phyloP scores from a whole-genome alignment of 2,888 invertebrate genomes.

The Halictus quadricinctus region DNA sequence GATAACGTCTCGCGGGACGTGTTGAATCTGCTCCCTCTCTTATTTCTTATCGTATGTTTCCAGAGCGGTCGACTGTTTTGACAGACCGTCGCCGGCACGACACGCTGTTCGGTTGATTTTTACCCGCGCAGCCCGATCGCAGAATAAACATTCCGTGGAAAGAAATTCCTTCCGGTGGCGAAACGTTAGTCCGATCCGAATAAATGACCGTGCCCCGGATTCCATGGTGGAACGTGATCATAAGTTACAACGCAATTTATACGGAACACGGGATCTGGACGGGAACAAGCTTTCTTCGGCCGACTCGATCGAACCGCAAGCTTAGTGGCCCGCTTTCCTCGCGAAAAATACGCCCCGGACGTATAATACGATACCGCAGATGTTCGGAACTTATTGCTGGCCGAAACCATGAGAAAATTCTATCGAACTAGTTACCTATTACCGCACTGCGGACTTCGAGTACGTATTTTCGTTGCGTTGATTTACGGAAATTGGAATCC shows the following conservation, averaged over 20 bases:
- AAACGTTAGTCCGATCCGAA: conserved; percentile 12
- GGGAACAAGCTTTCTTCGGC: not conserved
- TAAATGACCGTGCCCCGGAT: not conserved
- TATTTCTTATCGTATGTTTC: not conserved
- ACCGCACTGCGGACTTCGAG: not conserved
- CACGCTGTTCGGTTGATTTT: conserved; percentile 25
- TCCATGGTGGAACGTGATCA: conserved; percentile 20
- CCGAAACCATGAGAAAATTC: conserved; percentile 2
- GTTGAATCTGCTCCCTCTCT: conserved; percentile 18
- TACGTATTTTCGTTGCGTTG: not conserved
- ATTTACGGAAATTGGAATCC: not conserved
- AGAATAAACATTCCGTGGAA: conserved; percentile 38
- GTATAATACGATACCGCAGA: conserved; percentile 5
- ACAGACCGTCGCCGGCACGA: conserved; percentile 16
- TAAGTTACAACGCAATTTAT: conserved; percentile 1
- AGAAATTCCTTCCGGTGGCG: conserved; percentile 17
- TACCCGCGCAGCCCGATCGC: conserved; percentile 9
- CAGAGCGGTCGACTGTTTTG: conserved; percentile 38
- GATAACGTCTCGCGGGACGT: conserved; percentile 53
- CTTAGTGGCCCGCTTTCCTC: not conserved
- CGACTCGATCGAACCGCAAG: not conserved
- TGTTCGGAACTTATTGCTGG: not conserved
- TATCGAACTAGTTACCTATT: not conserved
- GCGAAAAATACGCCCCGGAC: not conserved
- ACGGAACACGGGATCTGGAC: not conserved